Conservation (phyloP, 2,888 invertebrate species). For the Venustoraphidia nigricollis region DNA sequence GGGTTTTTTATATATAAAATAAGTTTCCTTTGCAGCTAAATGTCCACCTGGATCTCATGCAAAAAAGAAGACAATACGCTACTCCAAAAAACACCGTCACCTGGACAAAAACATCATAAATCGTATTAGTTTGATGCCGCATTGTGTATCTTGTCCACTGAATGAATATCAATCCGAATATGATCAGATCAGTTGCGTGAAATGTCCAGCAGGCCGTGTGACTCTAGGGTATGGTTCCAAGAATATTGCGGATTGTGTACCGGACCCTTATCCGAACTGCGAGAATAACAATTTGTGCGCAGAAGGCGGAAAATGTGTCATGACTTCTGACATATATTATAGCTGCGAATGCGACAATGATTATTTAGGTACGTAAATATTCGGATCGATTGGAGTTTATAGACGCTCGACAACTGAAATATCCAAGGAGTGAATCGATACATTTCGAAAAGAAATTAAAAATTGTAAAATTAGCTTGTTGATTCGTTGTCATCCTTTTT, state of each 20-base stretch:
- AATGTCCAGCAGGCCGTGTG: conserved; percentile 37
- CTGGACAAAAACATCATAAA: conserved; percentile 15
- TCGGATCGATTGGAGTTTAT: conserved; percentile 5
- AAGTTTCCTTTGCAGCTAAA: conserved; percentile 24
- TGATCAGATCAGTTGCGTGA: conserved; percentile 37
- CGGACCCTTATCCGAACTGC: conserved; percentile 20
- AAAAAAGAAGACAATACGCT: conserved; percentile 20
- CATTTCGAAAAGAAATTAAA: no score
- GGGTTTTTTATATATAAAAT: neutral
- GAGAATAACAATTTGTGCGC: conserved; percentile 31
- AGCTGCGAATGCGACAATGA: conserved; percentile 33
- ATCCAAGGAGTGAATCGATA: no score
- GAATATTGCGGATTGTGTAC: conserved; percentile 27
- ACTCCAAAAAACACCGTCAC: conserved; percentile 16
- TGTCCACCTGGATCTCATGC: conserved; percentile 39
- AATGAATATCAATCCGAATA: conserved; percentile 43
- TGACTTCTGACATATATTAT: conserved; percentile 15
- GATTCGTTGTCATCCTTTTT: neutral
- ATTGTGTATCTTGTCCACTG: conserved; percentile 35
- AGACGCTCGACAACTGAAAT: neutral
- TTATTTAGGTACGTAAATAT: conserved; percentile 26
- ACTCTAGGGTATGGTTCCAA: conserved; percentile 27
- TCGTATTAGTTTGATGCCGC: conserved; percentile 35
- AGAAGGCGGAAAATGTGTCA: conserved; percentile 22
- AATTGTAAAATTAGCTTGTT: no score